These are phyloP conservation scores for Chaetodon auriga DNA, from an alignment of 2,113 vertebrate genomes.

Conservation along the genomic window DNA sequence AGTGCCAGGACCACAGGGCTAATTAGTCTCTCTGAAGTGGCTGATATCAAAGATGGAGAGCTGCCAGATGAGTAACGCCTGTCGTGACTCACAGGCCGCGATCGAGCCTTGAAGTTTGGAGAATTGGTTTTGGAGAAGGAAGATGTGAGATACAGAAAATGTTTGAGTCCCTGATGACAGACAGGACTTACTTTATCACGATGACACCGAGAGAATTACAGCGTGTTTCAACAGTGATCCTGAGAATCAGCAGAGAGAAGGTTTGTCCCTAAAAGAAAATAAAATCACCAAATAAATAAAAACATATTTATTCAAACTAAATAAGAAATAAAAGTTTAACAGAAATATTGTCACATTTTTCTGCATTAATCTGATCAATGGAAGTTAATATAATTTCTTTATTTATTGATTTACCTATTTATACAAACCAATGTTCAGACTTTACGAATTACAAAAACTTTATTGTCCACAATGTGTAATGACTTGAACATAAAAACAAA, in stretches of 20 bases:
- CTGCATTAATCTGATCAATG: too few relatives aligned
- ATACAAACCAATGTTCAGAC: too few relatives aligned
- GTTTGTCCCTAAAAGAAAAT: too few relatives aligned
- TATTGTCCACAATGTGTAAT: too few relatives aligned
- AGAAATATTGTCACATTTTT: too few relatives aligned
- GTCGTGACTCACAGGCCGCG: conserved; percentile 54
- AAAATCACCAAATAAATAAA: too few relatives aligned
- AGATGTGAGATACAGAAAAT: conserved; percentile 41
- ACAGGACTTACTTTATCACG: conserved; percentile 30
- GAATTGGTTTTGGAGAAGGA: conserved; percentile 40
- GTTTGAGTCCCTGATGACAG: conserved; percentile 26
- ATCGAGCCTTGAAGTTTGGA: conserved; percentile 56
- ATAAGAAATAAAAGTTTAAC: too few relatives aligned
- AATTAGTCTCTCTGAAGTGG: conserved; percentile 79
- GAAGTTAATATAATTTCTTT: too few relatives aligned
- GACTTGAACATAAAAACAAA: too few relatives aligned
- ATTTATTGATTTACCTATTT: too few relatives aligned
- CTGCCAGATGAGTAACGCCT: conserved; percentile 73
- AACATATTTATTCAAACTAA: too few relatives aligned
- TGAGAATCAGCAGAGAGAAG: not conserved
- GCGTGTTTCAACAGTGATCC: not conserved
- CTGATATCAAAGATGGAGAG: conserved; percentile 72
- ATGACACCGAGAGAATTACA: conserved; percentile 10
- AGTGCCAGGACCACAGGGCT: conserved; percentile 72
- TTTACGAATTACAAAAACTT: too few relatives aligned